phyloP scores from a whole-genome alignment of 2,888 invertebrate species.

The Psococerastis gibbosa region DNA sequence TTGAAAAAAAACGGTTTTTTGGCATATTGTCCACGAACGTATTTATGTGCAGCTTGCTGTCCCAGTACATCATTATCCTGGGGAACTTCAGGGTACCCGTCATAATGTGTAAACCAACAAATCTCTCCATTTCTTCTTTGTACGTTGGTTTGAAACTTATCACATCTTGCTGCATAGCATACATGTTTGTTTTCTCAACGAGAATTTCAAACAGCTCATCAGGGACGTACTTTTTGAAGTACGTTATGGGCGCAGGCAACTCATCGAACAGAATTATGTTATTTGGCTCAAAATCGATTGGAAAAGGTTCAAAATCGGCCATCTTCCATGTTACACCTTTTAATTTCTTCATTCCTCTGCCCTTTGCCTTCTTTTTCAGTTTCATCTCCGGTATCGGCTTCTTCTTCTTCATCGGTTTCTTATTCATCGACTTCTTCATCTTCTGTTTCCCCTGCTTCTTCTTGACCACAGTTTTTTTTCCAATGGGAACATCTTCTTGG shows the following conservation, averaged over 20 bases:
- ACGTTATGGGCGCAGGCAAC: background rate
- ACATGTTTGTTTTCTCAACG: conserved; percentile 9
- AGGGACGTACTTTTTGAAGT: background rate
- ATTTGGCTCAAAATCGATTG: no score
- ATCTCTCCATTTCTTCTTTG: conserved; percentile 10
- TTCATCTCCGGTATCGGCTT: no score
- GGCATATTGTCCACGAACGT: conserved; percentile 13
- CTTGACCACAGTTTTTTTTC: no score
- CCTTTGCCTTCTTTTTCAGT: no score
- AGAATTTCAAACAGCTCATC: background rate
- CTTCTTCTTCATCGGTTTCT: no score
- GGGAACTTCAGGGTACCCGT: conserved; percentile 10
- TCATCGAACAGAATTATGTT: no score
- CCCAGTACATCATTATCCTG: conserved; percentile 1
- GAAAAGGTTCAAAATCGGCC: no score
- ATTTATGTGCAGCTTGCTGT: background rate
- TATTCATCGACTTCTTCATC: no score
- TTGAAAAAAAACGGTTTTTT: conserved; percentile 17
- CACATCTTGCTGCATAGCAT: conserved; percentile 10
- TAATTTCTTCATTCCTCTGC: no score
- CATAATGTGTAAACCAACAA: conserved; percentile 9
- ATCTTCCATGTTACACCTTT: no score
- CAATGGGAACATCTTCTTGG: no score
- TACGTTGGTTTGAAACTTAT: conserved; percentile 10
- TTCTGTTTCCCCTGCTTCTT: no score